Evolutionary conservation across 2,888 invertebrate species (phyloP).

Genomic region (Philereme transversata): DNA sequence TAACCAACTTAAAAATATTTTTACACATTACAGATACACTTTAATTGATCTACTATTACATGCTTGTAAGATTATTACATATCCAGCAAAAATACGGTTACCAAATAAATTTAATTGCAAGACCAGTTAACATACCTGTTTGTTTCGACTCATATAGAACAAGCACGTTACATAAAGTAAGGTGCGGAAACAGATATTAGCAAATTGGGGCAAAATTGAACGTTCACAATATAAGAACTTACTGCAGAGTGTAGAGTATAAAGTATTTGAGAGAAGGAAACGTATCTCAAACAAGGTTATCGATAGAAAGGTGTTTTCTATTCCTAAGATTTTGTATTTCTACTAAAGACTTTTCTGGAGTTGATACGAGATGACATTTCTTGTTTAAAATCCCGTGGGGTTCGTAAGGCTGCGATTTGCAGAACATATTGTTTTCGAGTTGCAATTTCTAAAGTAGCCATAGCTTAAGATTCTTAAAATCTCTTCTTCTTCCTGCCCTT

Average conservation of each 20-base stretch:
- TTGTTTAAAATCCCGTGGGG: too few species aligned
- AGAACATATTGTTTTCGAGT: too few species aligned
- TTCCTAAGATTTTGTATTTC: slow-evolving; percentile 1
- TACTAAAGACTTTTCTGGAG: too few species aligned
- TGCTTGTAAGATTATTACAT: background rate
- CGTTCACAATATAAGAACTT: slow-evolving; percentile 46
- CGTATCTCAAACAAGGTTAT: slow-evolving; percentile 24
- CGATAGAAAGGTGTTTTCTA: slow-evolving; percentile 4
- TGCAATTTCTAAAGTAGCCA: too few species aligned
- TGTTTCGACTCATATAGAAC: slow-evolving; percentile 23
- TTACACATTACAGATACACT: too few species aligned
- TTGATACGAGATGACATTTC: too few species aligned
- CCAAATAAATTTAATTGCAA: slow-evolving; percentile 20
- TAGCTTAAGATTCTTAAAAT: too few species aligned
- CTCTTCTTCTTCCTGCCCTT: too few species aligned
- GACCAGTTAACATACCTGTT: slow-evolving; percentile 15
- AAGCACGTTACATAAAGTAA: slow-evolving; percentile 48
- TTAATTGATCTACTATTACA: background rate
- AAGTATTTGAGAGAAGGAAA: slow-evolving; percentile 34
- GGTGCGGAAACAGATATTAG: slow-evolving; percentile 60
- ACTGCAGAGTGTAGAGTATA: slow-evolving; percentile 32
- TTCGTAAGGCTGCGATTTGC: too few species aligned
- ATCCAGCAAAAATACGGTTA: slow-evolving; percentile 14
- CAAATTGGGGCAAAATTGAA: slow-evolving; percentile 64
- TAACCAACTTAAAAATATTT: too few species aligned